phyloP scores from a whole-genome alignment of 2,113 vertebrate genomes.

The Caloenas nicobarica region DNA sequence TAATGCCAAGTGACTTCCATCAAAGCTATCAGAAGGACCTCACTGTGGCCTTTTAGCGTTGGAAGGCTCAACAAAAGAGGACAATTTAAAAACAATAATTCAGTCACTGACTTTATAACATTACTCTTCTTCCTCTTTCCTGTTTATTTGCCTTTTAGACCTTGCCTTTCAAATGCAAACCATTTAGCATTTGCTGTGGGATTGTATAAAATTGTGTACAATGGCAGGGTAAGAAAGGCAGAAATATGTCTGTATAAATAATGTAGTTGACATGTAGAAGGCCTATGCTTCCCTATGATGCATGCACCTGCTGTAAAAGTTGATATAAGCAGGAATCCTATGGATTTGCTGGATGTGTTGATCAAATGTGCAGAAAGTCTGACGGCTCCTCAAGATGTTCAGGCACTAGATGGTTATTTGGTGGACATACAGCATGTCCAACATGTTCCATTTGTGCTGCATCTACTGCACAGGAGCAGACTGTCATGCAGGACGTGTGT shows the following conservation, averaged over 20 bases:
- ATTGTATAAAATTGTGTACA: not conserved
- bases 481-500: fast-evolving
- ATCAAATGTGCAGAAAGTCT: not conserved
- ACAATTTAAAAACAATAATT: not conserved
- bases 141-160: not conserved
- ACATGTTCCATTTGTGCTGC: not conserved
- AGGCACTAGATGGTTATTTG: not conserved
- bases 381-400: not conserved
- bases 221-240: not conserved
- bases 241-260: not conserved
- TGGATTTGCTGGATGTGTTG: not conserved
- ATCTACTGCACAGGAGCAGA: not conserved
- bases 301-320: not conserved
- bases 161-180: not conserved
- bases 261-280: not conserved
- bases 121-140: not conserved
- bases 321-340: not conserved
- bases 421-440: not conserved
- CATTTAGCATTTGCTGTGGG: not conserved
- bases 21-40: not conserved
- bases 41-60: not conserved
- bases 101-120: not conserved
- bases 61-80: not conserved
- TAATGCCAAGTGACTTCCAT: not conserved
- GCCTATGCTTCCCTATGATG: not conserved